Base-by-base conservation (phyloP, 2,797 vertebrate species). In the Brachymystax lenok region DNA sequence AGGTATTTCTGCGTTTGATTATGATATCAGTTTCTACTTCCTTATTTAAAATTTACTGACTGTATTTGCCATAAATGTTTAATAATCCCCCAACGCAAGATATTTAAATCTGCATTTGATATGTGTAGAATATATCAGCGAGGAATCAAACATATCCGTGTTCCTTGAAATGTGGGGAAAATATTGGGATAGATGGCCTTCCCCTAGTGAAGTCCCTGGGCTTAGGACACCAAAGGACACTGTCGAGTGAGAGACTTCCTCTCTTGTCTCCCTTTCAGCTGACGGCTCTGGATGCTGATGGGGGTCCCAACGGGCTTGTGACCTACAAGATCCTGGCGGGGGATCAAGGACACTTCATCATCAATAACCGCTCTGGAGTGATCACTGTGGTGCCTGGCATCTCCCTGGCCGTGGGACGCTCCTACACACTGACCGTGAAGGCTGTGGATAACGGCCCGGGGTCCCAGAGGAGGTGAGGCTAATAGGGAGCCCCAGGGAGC, bases 261-360 rank as follows among this genome's bases (percentile, higher is more conserved):
- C 40, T 46, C 40, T 40, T 61, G 50, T 54, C 7, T 54, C 24
- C 6, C 17, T 88, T 46, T 21, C 90, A 99, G 98, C 93, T 99
- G 88, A 95, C 94, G 0, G 97, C 98, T 0, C 81, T 93, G 0
- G 98, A 99, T 61, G 92, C 94, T 0, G 98, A 99, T 71, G 96
- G 96, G 80, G 97, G 96, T 80, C 85, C 91, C 78, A 99, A 99
- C 0, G 97, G 98, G 16, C 84, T 92, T 84, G 93, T 99, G 75
- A 94, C 88, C 5, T 99, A 98, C 69, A 94, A 95, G 70, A 97
- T 99, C 78, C 87, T 99, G 85, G 95, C 94, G 8, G 98, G 98
- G 51, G 92, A 85, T 75, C 94, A 94, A 82, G 96, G 96, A 30
- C 92, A 97, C 80, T 99, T 99, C 87, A 27, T 85, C 76, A 97